Conservation (phyloP, 1,140 invertebrate species). For the Eumaeus atala region DNA sequence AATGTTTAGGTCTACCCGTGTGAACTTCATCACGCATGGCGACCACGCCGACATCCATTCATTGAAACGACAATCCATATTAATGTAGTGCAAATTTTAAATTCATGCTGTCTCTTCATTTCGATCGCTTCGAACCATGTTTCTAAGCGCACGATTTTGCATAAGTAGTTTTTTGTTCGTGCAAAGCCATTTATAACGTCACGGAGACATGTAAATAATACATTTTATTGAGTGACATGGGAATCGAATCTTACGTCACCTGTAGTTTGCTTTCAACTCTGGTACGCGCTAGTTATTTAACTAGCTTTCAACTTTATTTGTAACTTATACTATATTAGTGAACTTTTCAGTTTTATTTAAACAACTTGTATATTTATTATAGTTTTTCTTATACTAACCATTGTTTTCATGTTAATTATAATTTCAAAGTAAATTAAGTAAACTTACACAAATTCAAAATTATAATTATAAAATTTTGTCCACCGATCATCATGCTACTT, state of each 20-base stretch:
- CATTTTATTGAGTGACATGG: conserved; percentile 44
- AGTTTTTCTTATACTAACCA: too few relatives aligned
- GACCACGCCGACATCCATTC: conserved; percentile 67
- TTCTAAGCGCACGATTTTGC: conserved; percentile 67
- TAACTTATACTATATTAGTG: too few relatives aligned
- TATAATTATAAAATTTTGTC: too few relatives aligned
- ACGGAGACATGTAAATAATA: conserved; percentile 41
- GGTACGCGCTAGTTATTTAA: too few relatives aligned
- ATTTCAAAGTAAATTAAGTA: too few relatives aligned
- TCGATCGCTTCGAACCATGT: conserved; percentile 60
- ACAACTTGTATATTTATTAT: too few relatives aligned
- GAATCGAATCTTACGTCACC: conserved; percentile 38
- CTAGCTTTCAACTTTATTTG: too few relatives aligned
- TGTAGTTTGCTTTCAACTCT: background rate
- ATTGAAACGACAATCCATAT: conserved; percentile 73
- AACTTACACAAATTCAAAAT: too few relatives aligned
- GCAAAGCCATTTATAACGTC: conserved; percentile 57
- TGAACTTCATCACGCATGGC: conserved; percentile 70
- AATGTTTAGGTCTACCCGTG: conserved; percentile 67
- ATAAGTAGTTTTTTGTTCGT: conserved; percentile 63
- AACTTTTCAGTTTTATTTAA: too few relatives aligned
- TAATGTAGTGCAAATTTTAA: conserved; percentile 73
- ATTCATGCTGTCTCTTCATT: conserved; percentile 65
- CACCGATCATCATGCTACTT: too few relatives aligned
- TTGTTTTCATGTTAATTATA: too few relatives aligned